Conservation (phyloP, 2,113 vertebrate species). For the Rhinolophus ferrumequinum region DNA sequence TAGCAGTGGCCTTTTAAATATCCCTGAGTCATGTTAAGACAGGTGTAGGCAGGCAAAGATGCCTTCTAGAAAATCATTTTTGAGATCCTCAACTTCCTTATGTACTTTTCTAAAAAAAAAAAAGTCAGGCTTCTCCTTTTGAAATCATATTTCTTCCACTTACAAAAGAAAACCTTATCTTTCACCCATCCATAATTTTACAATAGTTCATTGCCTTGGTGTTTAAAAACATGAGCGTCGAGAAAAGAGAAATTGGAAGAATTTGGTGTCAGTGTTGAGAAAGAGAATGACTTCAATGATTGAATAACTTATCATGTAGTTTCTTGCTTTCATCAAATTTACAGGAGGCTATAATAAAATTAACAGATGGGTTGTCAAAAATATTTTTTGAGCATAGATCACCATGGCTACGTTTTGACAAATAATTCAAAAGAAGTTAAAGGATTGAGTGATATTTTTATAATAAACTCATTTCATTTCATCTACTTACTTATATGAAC, state of each 20-base stretch:
- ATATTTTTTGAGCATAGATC: neutral
- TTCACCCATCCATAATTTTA: neutral
- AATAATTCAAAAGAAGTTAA: constrained; percentile 39
- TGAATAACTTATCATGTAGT: neutral
- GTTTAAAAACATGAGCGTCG: neutral
- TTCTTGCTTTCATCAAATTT: constrained; percentile 26
- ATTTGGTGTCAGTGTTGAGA: neutral
- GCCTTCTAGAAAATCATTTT: constrained; percentile 25
- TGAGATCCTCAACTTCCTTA: neutral
- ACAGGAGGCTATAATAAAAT: neutral
- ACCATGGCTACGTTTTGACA: constrained; percentile 6
- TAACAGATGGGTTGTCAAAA: neutral
- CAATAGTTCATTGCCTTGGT: neutral
- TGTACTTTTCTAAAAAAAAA: neutral
- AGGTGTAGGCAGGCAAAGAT: neutral
- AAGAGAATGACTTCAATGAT: neutral
- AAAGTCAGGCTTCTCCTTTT: neutral
- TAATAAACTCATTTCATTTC: constrained; percentile 3
- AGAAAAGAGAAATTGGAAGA: neutral
- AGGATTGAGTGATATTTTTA: constrained; percentile 18
- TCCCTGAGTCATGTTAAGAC: neutral
- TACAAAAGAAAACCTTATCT: constrained; percentile 37
- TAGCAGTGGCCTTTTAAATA: neutral
- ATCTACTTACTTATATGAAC: neutral
- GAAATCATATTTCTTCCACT: neutral